Base-by-base conservation (phyloP, 1,140 invertebrate genomes). In the Samia ricini region DNA sequence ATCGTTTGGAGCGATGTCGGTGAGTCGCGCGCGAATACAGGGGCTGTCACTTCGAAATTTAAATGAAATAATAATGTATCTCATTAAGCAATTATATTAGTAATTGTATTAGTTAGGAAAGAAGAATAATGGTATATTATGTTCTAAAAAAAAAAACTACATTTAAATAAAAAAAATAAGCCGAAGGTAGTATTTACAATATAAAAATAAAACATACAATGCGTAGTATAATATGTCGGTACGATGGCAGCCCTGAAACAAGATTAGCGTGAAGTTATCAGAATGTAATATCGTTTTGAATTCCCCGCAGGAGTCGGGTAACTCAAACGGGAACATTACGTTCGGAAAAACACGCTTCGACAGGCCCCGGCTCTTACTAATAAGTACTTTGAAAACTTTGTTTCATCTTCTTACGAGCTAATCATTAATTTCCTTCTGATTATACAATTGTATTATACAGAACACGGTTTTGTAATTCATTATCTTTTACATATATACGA, bases 281-380 rank as follows among this genome's bases (percentile, higher is more conserved):
- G 33, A 42, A 42, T 42, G 33, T 42, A 42, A 42, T 42, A 42
- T 42, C 33, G 33, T 42, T 42, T 42, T 42, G 33, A 42, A 42
- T 42, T 42, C 33, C 12, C 33, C 12, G 4, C 33, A 15, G 33
- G 33, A 12, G 12, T 42, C 33, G 7, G 12, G 33, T 10, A 42
- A 42, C 12, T 42, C 10, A 42, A 42, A 42, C 33, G 8, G 33
- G 33, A 42, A 42, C 33, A 42, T 42, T 42, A 42, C 12, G 33
- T 42, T 42, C 33, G n/a, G n/a, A 42, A 10, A 42, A 42, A 42
- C 12, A 12, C 3, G 33, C 33, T 42, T 42, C 33, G 33, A 15
- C 4, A 15, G 4, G 1, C 10, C 12, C 33, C n/a, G 10, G 10
- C 12, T 42, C 33, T 42, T n/a, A n/a, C n/a, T n/a, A n/a, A n/a